Conservation (phyloP, 2,888 invertebrate species). For the Agonopterix arenella region DNA sequence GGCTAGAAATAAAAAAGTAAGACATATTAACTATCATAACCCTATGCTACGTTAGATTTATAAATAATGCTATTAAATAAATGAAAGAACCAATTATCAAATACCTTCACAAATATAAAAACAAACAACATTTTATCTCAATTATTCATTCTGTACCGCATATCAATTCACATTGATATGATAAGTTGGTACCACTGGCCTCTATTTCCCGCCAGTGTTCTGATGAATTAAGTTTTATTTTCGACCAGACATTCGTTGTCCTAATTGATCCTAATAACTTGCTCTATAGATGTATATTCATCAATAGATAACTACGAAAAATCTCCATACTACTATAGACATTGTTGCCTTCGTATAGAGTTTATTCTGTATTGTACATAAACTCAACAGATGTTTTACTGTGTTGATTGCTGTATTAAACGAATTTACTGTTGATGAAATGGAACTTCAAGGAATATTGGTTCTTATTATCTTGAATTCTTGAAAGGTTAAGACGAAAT, state of each 20-base stretch:
- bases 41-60: too few species aligned
- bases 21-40: too few species aligned
- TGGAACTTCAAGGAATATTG: conserved; percentile 19
- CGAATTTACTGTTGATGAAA: conserved; percentile 16
- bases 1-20: too few species aligned
- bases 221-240: conserved; percentile 44
- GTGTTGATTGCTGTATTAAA: conserved; percentile 20
- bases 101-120: neutral
- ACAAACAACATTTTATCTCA: conserved; percentile 16
- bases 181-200: conserved; percentile 32
- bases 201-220: conserved; percentile 23
- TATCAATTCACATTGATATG: conserved; percentile 31
- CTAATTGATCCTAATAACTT: conserved; percentile 61
- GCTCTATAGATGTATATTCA: neutral
- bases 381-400: neutral
- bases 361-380: neutral
- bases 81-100: too few species aligned
- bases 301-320: too few species aligned
- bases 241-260: conserved; percentile 35
- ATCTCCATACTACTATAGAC: neutral
- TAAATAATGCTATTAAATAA: too few species aligned
- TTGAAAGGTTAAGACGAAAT: too few species aligned
- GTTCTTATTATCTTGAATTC: conserved; percentile 22
- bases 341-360: neutral
- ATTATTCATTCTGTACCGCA: conserved; percentile 16